phyloP scores from a whole-genome alignment of 2,797 vertebrate species.

The Tenualosa thibaudeaui region DNA sequence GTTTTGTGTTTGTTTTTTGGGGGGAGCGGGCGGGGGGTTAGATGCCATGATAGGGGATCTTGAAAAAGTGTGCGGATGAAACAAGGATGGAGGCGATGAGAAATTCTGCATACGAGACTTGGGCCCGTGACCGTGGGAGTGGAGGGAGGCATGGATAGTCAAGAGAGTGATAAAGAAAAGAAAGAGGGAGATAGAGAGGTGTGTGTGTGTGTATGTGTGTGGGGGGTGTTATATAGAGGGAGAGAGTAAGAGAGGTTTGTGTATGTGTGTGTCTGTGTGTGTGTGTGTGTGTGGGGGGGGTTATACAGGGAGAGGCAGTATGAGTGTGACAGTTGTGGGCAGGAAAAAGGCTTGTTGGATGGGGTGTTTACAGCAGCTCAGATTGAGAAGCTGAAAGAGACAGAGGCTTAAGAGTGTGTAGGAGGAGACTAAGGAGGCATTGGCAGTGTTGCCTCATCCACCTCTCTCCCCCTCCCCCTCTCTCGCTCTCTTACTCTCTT shows the following conservation, averaged over 20 bases:
- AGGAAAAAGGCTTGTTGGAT: constrained; percentile 1
- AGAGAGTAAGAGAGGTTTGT: neutral
- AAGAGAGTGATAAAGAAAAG: neutral
- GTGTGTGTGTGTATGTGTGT: neutral
- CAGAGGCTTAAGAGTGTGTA: constrained; percentile 1
- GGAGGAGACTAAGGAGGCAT: constrained; percentile 8
- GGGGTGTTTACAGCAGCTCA: constrained; percentile 2
- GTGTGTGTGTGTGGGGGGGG: neutral
- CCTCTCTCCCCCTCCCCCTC: neutral
- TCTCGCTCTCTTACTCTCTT: neutral
- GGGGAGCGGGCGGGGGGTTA: too few relatives aligned
- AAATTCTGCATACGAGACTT: neutral
- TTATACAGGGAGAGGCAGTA: neutral
- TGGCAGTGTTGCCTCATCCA: neutral
- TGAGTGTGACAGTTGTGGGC: neutral
- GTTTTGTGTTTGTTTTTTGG: too few relatives aligned
- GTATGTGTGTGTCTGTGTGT: too few relatives aligned
- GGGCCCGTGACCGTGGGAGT: neutral
- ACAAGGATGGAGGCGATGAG: neutral
- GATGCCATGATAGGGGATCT: neutral
- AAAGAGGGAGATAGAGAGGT: neutral
- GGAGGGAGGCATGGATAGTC: neutral
- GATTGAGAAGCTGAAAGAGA: neutral
- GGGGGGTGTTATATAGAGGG: neutral
- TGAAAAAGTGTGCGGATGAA: neutral